These are phyloP conservation scores for Cossypha caffra DNA, from an alignment of 2,797 vertebrate genomes.

Conservation along the genomic window DNA sequence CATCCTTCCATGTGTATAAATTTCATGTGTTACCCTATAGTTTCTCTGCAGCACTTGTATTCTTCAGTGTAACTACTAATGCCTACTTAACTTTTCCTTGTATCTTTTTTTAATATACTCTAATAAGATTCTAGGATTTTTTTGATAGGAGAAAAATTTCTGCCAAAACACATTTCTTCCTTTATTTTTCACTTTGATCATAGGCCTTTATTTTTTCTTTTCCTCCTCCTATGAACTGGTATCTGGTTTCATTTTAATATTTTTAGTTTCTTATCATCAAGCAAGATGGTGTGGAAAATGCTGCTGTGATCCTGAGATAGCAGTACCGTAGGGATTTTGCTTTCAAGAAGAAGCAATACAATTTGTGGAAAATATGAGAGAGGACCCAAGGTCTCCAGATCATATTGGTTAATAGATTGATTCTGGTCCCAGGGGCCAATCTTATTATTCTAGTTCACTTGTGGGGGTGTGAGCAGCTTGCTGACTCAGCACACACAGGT, in stretches of 20 bases:
- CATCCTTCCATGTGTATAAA: fast-evolving
- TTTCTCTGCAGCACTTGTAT: background rate
- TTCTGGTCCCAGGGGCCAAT: slow-evolving; percentile 27
- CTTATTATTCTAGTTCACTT: background rate
- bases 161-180: background rate
- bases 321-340: background rate
- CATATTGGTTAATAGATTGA: slow-evolving; percentile 53
- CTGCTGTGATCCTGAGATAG: background rate
- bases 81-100: background rate
- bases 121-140: background rate
- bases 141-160: background rate
- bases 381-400: slow-evolving; percentile 1
- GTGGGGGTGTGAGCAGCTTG: background rate
- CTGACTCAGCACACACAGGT: background rate
- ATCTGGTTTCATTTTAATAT: background rate
- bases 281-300: background rate
- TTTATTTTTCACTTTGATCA: background rate
- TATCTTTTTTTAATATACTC: background rate
- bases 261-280: background rate
- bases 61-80: background rate
- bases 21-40: background rate
- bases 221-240: fast-evolving
- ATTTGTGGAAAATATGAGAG: slow-evolving; percentile 35
- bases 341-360: slow-evolving; percentile 23
- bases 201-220: background rate